Evolutionary conservation across 2,113 vertebrate species (phyloP).

Genomic region (Irena cyanogastra): DNA sequence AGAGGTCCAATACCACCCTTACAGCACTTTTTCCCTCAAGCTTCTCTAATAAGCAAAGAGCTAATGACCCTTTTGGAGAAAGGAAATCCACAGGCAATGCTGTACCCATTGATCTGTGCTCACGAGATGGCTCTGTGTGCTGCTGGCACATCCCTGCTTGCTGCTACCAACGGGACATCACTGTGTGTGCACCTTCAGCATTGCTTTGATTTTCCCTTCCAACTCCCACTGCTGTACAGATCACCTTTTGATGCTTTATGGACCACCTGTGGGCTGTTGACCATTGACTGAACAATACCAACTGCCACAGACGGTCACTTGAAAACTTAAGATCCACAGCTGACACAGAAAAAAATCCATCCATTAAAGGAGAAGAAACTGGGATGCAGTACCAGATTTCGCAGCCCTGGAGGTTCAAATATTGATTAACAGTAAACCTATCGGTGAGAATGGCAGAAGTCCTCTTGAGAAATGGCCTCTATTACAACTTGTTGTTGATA

Average conservation of each 20-base stretch:
- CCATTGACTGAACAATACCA: neutral
- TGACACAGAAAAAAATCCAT: neutral
- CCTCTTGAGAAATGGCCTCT: neutral
- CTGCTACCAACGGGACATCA: fast-evolving
- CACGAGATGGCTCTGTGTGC: neutral
- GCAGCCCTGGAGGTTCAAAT: neutral
- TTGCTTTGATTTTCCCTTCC: neutral
- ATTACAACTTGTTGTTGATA: neutral
- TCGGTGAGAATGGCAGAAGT: neutral
- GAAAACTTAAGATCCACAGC: slow-evolving; percentile 16
- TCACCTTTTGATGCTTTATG: neutral
- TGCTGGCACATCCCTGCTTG: neutral
- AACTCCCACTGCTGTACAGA: neutral
- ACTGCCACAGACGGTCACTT: neutral
- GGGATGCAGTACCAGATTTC: neutral
- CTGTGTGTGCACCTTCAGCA: neutral
- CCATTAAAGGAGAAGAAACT: slow-evolving; percentile 14
- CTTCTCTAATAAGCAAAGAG: neutral
- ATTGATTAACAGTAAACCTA: slow-evolving; percentile 38
- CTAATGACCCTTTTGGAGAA: neutral
- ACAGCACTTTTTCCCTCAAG: neutral
- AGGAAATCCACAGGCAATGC: neutral
- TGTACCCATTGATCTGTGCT: neutral
- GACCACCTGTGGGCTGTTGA: slow-evolving; percentile 3
- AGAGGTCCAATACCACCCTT: neutral